Evolutionary conservation across 2,888 invertebrate genomes (phyloP), one percentile per base, ranked within the genome.

Genomic region (Gasteruption jaculator): DNA sequence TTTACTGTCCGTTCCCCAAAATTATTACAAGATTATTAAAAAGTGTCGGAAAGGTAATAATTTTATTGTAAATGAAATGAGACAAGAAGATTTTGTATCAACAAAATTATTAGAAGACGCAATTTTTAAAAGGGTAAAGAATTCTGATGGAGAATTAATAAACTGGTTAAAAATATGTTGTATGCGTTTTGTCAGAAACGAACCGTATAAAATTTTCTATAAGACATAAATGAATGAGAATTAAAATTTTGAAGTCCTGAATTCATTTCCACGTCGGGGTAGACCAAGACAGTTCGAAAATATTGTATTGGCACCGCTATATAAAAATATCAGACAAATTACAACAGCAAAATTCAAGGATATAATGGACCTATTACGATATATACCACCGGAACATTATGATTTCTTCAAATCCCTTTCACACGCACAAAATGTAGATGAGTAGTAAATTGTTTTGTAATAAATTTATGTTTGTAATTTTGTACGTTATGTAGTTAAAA

Each of bases 251-350:
- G 43, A 49, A 39, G 12, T 48, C 36, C 32, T 49, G 44, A 31
- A 47, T 49, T 49, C 44, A 49, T 49, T 49, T 45, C 29, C 41
- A 45, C 35, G 45, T 43, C 41, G 36, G 38, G 46, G 41, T 43
- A 50, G 34, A 38, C 43, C 41, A 47, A 44, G 22, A 41, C 38
- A 41, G 14, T 38, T 47, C 36, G 41, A 44, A 47, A 44, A 47
- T 38, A 47, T 41, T 44, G 41, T 48, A 48, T 38, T 46, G 39
- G 41, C 48, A 50, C 45, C 48, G 44, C 29, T 45, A 6, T 46
- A 48, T 50, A 50, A 50, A 48, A 50, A 50, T 50, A 43, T 48
- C 4, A 49, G 43, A 46, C 43, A 19, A 48, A 43, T 52, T 52
- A 45, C 43, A 46, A 43, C 34, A 51, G 37, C 41, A 20, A 48